These are phyloP conservation scores for Oceanodroma tethys DNA, from an alignment of 2,113 vertebrate species.

Conservation along the genomic window DNA sequence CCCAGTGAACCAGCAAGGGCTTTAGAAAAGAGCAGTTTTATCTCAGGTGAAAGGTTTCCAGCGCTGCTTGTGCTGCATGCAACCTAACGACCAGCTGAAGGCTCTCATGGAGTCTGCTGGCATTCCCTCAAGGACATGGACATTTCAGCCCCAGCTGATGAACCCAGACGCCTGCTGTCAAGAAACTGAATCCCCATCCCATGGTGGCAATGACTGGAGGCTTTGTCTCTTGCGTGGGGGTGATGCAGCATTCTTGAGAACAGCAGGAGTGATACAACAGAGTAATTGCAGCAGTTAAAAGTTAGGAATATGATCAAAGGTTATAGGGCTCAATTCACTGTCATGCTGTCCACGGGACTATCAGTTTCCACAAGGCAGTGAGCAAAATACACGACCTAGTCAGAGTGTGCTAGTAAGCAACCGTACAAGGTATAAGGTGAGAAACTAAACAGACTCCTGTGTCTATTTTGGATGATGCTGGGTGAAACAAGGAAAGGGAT, in stretches of 20 bases:
- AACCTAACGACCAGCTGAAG: neutral
- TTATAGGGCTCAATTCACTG: neutral
- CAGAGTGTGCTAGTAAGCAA: neutral
- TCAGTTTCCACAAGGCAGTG: neutral
- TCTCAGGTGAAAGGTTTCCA: neutral
- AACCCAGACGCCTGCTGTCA: neutral
- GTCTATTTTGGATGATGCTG: neutral
- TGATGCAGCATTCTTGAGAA: neutral
- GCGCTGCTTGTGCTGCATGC: neutral
- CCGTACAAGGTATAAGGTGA: neutral
- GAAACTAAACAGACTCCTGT: neutral
- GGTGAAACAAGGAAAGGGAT: neutral
- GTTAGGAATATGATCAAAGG: neutral
- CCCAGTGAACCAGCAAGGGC: neutral
- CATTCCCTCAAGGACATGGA: neutral
- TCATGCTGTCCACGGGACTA: neutral
- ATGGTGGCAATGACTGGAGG: rapidly evolving
- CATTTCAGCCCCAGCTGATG: neutral
- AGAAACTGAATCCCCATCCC: neutral
- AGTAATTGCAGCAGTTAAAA: neutral
- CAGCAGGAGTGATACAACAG: neutral
- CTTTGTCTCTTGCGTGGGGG: neutral
- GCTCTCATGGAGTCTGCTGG: neutral
- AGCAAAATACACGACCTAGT: neutral
- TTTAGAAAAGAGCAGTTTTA: neutral